phyloP scores from a whole-genome alignment of 2,797 vertebrate genomes.

The Mormyrus hasselquistii region DNA sequence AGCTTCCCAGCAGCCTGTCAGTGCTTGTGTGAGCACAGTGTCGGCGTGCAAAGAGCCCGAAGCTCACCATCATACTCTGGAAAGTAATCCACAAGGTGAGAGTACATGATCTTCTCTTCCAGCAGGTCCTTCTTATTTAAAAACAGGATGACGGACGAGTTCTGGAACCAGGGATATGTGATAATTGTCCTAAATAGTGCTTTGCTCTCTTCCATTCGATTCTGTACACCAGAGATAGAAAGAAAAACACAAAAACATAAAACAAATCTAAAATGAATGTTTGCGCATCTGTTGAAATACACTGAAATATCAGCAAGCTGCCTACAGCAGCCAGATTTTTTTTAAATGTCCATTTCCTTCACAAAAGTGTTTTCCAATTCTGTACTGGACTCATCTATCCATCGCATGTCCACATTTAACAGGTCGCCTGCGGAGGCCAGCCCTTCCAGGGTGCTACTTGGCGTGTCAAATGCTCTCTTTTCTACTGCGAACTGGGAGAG shows the following conservation, averaged over 20 bases:
- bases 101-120: slow-evolving; percentile 82
- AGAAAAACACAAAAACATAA: background rate
- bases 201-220: slow-evolving; percentile 83
- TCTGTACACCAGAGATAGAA: slow-evolving; percentile 49
- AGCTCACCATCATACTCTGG: slow-evolving; percentile 76
- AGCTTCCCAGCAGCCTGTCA: background rate
- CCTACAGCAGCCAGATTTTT: background rate
- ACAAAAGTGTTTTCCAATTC: background rate
- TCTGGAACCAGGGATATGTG: slow-evolving; percentile 82
- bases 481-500: background rate
- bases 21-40: background rate
- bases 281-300: background rate
- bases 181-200: slow-evolving; percentile 81
- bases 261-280: background rate
- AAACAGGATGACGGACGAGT: slow-evolving; percentile 78
- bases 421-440: background rate
- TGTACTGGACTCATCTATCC: background rate
- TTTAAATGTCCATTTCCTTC: background rate
- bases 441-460: background rate
- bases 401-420: background rate
- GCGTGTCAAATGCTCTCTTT: background rate
- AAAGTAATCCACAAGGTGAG: slow-evolving; percentile 78
- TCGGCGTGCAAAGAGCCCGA: background rate
- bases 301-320: background rate
- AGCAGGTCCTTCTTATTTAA: slow-evolving; percentile 81